Percentiles rank a stretch among this genome's conserved stretches.
phyloP scores from a whole-genome alignment of 2,888 invertebrate genomes.

The Leptinotarsa peninsularis region DNA sequence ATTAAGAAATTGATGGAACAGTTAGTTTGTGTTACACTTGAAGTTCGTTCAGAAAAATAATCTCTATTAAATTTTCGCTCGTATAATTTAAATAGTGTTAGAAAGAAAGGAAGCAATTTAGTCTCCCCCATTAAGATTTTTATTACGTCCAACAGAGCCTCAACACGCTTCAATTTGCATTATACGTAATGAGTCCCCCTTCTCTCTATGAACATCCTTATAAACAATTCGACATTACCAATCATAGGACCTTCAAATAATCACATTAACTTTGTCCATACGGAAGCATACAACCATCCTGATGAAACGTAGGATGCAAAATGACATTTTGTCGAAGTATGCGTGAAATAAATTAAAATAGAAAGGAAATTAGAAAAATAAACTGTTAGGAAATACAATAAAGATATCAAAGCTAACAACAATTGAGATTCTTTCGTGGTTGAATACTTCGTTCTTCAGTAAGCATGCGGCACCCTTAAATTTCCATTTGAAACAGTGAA shows the following conservation, averaged over 20 bases:
- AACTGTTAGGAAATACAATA: too few species aligned
- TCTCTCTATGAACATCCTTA: constrained; percentile 34
- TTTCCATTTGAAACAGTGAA: too few species aligned
- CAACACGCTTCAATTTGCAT: constrained; percentile 44
- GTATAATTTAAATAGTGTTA: constrained; percentile 1
- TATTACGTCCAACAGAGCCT: constrained; percentile 45
- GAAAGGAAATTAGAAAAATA: too few species aligned
- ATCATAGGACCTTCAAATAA: constrained; percentile 36
- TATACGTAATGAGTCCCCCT: constrained; percentile 16
- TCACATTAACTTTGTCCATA: constrained; percentile 25
- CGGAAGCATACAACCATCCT: background rate
- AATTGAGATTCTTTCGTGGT: too few species aligned
- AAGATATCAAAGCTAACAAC: too few species aligned
- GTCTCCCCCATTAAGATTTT: constrained; percentile 39
- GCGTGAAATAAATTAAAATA: too few species aligned
- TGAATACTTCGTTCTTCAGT: too few species aligned
- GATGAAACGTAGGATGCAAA: background rate
- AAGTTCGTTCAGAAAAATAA: background rate
- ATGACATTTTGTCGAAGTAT: too few species aligned
- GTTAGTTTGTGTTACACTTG: background rate
- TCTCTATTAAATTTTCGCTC: background rate
- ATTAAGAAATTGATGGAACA: too few species aligned
- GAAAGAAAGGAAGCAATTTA: constrained; percentile 41
- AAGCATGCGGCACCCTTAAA: too few species aligned
- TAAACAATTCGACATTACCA: constrained; percentile 40